phyloP scores from a whole-genome alignment of 2,113 vertebrate species.

The Forbesichthys papilliferus region DNA sequence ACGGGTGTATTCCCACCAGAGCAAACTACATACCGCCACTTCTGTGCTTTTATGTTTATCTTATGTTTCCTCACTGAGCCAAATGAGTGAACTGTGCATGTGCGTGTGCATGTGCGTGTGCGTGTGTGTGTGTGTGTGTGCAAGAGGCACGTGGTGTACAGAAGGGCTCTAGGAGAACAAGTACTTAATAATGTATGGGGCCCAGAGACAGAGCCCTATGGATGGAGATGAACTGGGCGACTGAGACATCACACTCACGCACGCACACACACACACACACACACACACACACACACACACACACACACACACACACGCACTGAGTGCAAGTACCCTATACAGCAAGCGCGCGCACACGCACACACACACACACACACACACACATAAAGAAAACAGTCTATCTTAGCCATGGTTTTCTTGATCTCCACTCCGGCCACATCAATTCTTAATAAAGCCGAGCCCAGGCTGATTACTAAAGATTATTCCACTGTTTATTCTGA shows the following conservation, averaged over 20 bases:
- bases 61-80: not conserved
- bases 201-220: slow-evolving; percentile 51
- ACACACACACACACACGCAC: not conserved
- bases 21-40: slow-evolving; percentile 3
- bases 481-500: slow-evolving; percentile 75
- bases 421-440: slow-evolving; percentile 69
- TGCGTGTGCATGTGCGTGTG: slow-evolving; percentile 15
- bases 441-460: slow-evolving; percentile 69
- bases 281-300: slow-evolving; percentile 2
- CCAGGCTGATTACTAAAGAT: slow-evolving; percentile 70
- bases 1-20: not conserved
- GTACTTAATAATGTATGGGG: slow-evolving; percentile 64
- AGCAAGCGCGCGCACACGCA: not conserved
- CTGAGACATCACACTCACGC: slow-evolving; percentile 70
- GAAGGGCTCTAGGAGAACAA: slow-evolving; percentile 34
- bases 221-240: slow-evolving; percentile 54
- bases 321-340: not conserved
- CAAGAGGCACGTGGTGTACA: slow-evolving; percentile 38
- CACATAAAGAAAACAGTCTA: slow-evolving; percentile 27
- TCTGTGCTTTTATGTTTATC: slow-evolving; percentile 14
- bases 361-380: slow-evolving; percentile 35
- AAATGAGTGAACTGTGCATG: slow-evolving; percentile 11
- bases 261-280: slow-evolving; percentile 62
- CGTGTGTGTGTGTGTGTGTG: slow-evolving; percentile 25
- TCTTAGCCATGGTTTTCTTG: slow-evolving; percentile 41